These are phyloP conservation scores for Drosophila pegasa DNA, from an alignment of 2,888 invertebrate species.

Conservation along the genomic window DNA sequence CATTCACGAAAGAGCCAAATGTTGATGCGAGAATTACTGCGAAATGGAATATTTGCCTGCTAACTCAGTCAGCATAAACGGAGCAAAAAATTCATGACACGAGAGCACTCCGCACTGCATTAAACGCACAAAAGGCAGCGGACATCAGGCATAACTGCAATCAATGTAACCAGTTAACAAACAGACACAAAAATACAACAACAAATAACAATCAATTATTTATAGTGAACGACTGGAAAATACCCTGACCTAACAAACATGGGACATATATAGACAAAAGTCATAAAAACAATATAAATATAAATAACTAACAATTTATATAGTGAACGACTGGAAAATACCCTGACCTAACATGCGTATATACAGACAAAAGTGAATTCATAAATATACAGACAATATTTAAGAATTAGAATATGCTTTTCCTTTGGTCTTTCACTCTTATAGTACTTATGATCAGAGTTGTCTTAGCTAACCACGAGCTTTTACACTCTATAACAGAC, in stretches of 20 bases:
- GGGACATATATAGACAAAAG: too few species aligned
- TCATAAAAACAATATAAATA: not conserved
- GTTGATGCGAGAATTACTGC: slow-evolving; percentile 6
- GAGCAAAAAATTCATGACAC: slow-evolving; percentile 43
- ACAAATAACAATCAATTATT: not conserved
- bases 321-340: not conserved
- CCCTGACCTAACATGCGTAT: too few species aligned
- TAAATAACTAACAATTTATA: too few species aligned
- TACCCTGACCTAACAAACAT: too few species aligned
- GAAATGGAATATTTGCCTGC: slow-evolving; percentile 24
- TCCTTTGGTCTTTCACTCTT: too few species aligned
- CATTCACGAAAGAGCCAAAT: not conserved
- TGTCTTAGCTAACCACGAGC: too few species aligned
- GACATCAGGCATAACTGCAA: slow-evolving; percentile 21
- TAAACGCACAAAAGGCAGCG: slow-evolving; percentile 3
- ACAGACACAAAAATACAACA: not conserved
- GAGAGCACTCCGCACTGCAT: slow-evolving; percentile 21
- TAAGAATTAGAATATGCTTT: too few species aligned
- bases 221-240: not conserved
- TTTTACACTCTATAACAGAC: not conserved
- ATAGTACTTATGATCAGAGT: too few species aligned
- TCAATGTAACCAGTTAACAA: slow-evolving; percentile 2
- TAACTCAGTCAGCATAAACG: slow-evolving; percentile 13
- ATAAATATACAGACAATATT: not conserved
- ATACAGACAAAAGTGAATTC: too few species aligned